A percentile compares a stretch with the other conserved stretches of the same genome.
Conservation (phyloP, 1,140 invertebrate genomes). For the Brachionus paranguensis region DNA sequence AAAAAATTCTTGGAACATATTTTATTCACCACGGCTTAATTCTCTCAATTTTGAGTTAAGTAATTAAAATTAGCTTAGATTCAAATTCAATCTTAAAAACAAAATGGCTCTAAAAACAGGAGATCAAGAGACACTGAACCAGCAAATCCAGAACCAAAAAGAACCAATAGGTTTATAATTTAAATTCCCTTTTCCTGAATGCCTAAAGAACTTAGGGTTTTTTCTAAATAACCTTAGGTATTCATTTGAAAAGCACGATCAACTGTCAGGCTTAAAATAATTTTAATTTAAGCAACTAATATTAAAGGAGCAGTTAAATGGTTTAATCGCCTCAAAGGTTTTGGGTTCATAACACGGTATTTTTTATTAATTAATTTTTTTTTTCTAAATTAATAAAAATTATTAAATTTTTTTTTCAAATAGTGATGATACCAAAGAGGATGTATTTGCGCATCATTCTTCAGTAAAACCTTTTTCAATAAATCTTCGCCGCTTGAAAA, state of each 20-base stretch:
- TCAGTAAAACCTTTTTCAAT: constrained; percentile 10
- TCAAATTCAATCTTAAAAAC: background rate
- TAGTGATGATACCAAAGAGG: constrained; percentile 33
- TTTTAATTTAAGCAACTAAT: constrained; percentile 1
- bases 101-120: constrained; percentile 2
- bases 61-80: background rate
- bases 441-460: constrained; percentile 24
- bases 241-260: background rate
- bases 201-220: background rate
- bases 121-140: background rate
- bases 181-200: background rate
- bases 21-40: background rate
- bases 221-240: background rate
- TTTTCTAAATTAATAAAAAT: background rate
- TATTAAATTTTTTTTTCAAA: background rate
- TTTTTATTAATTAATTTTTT: background rate
- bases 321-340: constrained; percentile 36
- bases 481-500: background rate
- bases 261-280: background rate
- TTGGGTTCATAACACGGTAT: constrained; percentile 35
- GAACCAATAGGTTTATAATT: background rate
- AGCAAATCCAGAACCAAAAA: background rate
- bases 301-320: constrained; percentile 37
- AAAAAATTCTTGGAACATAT: background rate
- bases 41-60: background rate